A percentile compares a stretch with the other conserved stretches of the same genome.
These are phyloP conservation scores for Felis chaus DNA, from an alignment of 2,113 vertebrate genomes.

Conservation along the genomic window DNA sequence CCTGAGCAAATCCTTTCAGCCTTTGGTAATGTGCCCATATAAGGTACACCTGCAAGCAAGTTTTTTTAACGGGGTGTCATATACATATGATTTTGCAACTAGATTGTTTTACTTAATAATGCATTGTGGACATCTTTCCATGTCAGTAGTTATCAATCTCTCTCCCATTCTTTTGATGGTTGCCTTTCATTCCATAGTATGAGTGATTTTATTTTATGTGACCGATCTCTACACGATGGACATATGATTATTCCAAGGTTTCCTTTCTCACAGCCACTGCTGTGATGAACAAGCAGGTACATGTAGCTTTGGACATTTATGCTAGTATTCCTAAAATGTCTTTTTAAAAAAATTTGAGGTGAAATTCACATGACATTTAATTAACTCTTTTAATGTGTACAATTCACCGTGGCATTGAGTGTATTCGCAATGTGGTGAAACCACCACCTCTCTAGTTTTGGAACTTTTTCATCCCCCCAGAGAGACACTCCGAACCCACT, in stretches of 20 bases:
- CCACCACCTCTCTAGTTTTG: neutral
- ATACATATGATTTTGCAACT: neutral
- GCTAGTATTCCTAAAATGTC: neutral
- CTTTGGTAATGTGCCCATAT: neutral
- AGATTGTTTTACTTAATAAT: neutral
- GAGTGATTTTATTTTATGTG: neutral
- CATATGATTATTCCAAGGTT: neutral
- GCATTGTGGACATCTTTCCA: neutral
- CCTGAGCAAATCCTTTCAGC: neutral
- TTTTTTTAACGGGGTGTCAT: neutral
- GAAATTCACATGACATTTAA: neutral
- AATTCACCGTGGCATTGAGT: neutral
- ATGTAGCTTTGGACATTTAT: neutral
- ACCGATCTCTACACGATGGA: neutral
- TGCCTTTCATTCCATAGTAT: neutral
- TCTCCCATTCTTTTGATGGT: neutral
- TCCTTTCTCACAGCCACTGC: neutral
- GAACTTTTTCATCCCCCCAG: neutral
- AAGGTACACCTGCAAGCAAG: neutral
- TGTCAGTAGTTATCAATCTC: neutral
- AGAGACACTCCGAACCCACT: neutral
- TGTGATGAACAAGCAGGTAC: neutral
- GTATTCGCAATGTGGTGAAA: neutral
- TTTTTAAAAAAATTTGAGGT: neutral
- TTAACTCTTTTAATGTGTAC: neutral